A percentile compares a stretch with the other conserved stretches of the same genome.
Conservation (phyloP, 2,888 invertebrate genomes). For the Clitarchus hookeri region DNA sequence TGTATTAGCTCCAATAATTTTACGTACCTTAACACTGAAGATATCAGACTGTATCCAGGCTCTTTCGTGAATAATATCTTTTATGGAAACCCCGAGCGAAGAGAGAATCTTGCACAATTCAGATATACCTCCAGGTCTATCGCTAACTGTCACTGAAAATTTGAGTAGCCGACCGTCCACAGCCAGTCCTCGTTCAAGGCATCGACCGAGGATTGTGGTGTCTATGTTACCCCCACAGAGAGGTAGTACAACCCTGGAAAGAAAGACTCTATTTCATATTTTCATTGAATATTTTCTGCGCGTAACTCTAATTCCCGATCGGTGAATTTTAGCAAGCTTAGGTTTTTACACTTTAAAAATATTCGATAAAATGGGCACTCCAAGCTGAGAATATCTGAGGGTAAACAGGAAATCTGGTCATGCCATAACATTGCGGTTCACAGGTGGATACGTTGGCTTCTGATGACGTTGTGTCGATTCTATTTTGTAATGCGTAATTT, state of each 20-base stretch:
- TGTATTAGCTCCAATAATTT: background rate
- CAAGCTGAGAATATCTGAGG: too few species aligned
- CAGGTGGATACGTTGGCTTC: too few species aligned
- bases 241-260: constrained; percentile 76
- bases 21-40: constrained; percentile 70
- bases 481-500: too few species aligned
- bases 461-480: too few species aligned
- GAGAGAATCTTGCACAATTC: constrained; percentile 79
- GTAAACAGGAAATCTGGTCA: too few species aligned
- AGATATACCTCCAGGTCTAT: constrained; percentile 86
- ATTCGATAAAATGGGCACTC: too few species aligned
- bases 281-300: too few species aligned
- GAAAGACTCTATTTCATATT: background rate
- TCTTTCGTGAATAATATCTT: constrained; percentile 94
- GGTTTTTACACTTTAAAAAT: too few species aligned
- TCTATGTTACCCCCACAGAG: constrained; percentile 92
- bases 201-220: constrained; percentile 85
- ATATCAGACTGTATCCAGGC: constrained; percentile 93
- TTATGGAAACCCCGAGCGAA: constrained; percentile 83
- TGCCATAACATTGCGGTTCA: too few species aligned
- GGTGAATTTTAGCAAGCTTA: too few species aligned
- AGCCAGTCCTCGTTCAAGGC: constrained; percentile 85
- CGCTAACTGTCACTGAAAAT: constrained; percentile 79
- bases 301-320: too few species aligned
- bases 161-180: constrained; percentile 79